phyloP scores from a whole-genome alignment of 2,888 invertebrate species.

The Microdon myrmicae region DNA sequence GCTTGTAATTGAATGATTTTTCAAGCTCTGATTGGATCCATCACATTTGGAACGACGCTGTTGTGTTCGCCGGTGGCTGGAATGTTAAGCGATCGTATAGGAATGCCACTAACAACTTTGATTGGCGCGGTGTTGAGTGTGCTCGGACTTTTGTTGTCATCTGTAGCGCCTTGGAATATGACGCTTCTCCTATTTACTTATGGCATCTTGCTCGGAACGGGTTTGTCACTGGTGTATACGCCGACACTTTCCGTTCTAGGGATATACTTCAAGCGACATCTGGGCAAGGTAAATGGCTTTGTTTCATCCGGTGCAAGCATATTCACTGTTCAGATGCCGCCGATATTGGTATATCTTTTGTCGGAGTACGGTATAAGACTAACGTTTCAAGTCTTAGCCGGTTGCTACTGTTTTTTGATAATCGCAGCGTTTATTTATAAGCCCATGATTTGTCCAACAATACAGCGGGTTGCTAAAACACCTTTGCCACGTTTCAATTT shows the following conservation, averaged over 20 bases:
- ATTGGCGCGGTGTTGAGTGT: slow-evolving; percentile 25
- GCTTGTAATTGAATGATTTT: background rate
- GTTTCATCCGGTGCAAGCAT: slow-evolving; percentile 42
- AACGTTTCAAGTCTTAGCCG: slow-evolving; percentile 19
- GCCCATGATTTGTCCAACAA: slow-evolving; percentile 28
- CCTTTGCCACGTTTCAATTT: slow-evolving; percentile 14
- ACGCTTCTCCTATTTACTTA: slow-evolving; percentile 40
- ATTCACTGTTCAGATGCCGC: slow-evolving; percentile 40
- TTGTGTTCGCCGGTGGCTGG: slow-evolving; percentile 42
- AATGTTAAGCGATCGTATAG: slow-evolving; percentile 34
- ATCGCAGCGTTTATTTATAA: slow-evolving; percentile 36
- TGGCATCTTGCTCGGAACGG: slow-evolving; percentile 31
- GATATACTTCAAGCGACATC: slow-evolving; percentile 32
- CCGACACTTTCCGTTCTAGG: slow-evolving; percentile 37
- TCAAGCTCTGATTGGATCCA: slow-evolving; percentile 42
- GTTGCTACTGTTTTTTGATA: slow-evolving; percentile 33
- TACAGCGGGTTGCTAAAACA: background rate
- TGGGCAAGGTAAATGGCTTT: slow-evolving; percentile 44
- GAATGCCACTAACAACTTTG: slow-evolving; percentile 34
- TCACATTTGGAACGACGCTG: slow-evolving; percentile 38
- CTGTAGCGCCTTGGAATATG: slow-evolving; percentile 27
- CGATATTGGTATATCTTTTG: slow-evolving; percentile 28
- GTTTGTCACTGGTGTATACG: slow-evolving; percentile 39
- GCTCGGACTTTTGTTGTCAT: slow-evolving; percentile 21
- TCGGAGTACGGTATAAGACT: slow-evolving; percentile 19